Evolutionary conservation across 2,113 vertebrate genomes (phyloP), one percentile per base, ranked within the genome.

Genomic region (Anolis sagrei): DNA sequence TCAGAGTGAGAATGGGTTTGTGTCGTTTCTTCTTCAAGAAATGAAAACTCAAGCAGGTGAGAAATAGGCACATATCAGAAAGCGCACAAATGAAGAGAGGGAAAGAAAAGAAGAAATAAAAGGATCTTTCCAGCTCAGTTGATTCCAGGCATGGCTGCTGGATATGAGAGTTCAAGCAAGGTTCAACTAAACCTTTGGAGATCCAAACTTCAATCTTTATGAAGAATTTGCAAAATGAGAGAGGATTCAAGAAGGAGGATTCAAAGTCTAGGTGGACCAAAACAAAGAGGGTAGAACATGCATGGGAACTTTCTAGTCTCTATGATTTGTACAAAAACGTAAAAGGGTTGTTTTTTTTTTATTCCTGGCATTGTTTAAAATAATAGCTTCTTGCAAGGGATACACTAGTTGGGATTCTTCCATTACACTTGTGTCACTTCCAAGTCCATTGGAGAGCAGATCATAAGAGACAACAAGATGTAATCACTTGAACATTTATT

Each of bases 181-280:
- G 83, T 78, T 85, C 83, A 78, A 14, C 34, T 34, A 61, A 78
- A 29, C 32, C 76, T n/a, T 34, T 58, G 32, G 64, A 78, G 76
- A 39, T 34, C 44, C 36, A 10, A 25, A 36, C 23, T 70, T 70
- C 70, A 79, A 72, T 21, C 58, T 79, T 29, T 16, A 61, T 27
- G 48, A 78, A 48, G 64, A 29, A 36, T 78, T 77, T 39, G 25
- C 27, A 25, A 66, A 66, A 14, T 14, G 16, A 66, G 25, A 21
- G 23, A 2, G 7, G 19, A 25, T 64, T 64, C 25, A 25, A 64
- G 23, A 23, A 23, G 8, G 27, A 66, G 64, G 61, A 25, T 13
- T 19, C 23, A 66, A 66, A 23, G 29, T 66, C 25, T 19, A 27
- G 7, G 64, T 25, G 3, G 25, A 8, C 25, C 7, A 27, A 66